Base-by-base conservation (phyloP, 1,140 invertebrate species). In the Bicyclus anynana region DNA sequence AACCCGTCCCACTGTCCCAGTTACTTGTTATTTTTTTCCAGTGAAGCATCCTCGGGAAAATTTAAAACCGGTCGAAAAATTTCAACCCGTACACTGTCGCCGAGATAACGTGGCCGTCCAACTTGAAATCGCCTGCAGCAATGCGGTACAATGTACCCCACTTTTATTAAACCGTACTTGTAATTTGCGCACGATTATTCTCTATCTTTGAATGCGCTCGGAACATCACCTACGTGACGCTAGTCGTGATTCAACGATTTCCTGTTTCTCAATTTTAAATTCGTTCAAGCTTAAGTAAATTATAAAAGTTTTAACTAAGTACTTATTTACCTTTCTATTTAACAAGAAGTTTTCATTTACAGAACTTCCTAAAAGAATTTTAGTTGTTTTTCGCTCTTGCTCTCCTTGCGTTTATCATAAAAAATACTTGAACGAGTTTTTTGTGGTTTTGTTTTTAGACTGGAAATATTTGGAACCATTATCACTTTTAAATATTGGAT, bases 61-160 rank as follows among this genome's bases (percentile, higher is more conserved):
- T 62, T 53, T 61, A 33, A 33, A 33, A 58, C 59, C 27, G 42
- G 18, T 51, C 21, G 29, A 44, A 50, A 54, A 62, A 49, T 62
- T 62, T 58, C 49, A 35, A 35, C 26, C 54, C 33, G 51, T 46
- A 38, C 46, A 65, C 54, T 64, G 55, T 58, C 56, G 40, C 44
- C 44, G 40, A 56, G 65, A 67, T 67, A 67, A 64, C 60, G 42
- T 44, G 37, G 29, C 33, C 52, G 46, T 42, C 47, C 52, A 44
- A 48, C 35, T 51, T 51, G 53, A 55, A 52, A 48, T 53, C 29
- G 59, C 53, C 42, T 23, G 17, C n/a, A 23, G 59, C 59, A 17
- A 52, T 55, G 59, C 57, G 44, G 56, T 52, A 47, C 49, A 47
- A 20, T 42, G 42, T 33, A 33, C 29, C 29, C 29, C 47, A 54